Evolutionary conservation across 1,140 invertebrate species (phyloP), one percentile per base, ranked within the genome.

Genomic region (Hylyphantes graminicola): DNA sequence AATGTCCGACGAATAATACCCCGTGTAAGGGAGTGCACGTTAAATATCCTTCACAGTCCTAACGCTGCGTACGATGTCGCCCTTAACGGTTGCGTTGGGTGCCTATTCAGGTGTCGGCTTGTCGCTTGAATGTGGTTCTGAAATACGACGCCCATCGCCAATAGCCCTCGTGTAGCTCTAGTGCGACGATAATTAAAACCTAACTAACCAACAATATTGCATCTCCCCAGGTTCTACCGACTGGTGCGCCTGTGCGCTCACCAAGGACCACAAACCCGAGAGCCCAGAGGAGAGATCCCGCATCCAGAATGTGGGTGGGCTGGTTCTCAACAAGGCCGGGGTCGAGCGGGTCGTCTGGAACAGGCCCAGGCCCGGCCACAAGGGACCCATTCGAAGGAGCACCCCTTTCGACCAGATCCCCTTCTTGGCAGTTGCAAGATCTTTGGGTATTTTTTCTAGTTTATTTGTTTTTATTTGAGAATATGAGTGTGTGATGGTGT

Each of bases 291-390:
- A 99, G 91, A 94, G 94, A 89, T 92, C 92, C 53, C 91, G 97
- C 35, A 99, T 99, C 86, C 92, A 95, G 86, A 92, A 93, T 82
- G 89, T 89, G 86, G 96, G 96, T 54, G 96, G 96, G 5, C 95
- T 96, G 91, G 96, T 93, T 11, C 88, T 89, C 74, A 89, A 87
- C 54, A 99, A 99, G 89, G 94, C 95, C 9, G 97, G 97, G 10
- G 96, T 99, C 0, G 95, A 96, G 9, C 91, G 97, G 80, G 97
- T 99, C 1, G 97, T 99, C 0, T 99, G 98, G 97, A 97, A 98
- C 89, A 92, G 97, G 87, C 96, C 96, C 6, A 91, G 94, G 48
- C 92, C 94, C 63, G 89, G 89, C 4, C 90, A 91, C 85, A 92
- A 93, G 88, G 96, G 96, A 15, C 96, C 96, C 15, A 94, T 96